Conservation (phyloP, 2,888 invertebrate species). For the Leucoptera coffeella region DNA sequence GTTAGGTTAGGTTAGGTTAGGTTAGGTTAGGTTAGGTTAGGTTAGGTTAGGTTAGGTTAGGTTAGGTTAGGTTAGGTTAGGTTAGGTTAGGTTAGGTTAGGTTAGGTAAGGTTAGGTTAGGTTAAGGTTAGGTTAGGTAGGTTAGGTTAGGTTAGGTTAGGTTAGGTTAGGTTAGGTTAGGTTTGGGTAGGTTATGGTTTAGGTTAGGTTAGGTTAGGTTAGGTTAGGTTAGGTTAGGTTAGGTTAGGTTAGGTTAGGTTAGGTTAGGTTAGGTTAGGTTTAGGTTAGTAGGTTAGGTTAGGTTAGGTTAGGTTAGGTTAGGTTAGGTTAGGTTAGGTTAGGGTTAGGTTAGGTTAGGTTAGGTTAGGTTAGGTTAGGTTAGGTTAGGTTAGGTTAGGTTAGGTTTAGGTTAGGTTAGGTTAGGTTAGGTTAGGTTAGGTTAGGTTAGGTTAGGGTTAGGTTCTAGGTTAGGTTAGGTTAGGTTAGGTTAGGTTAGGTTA, state of each 20-base stretch:
- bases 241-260: conserved; percentile 7
- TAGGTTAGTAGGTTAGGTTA: conserved; percentile 9
- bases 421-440: conserved; percentile 9
- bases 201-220: conserved; percentile 7
- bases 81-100: conserved; percentile 3
- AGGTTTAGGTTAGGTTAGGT: conserved; percentile 9
- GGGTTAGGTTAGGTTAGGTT: conserved; percentile 4
- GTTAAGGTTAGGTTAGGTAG: conserved; percentile 2
- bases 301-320: conserved; percentile 9
- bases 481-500: no score
- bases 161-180: conserved; percentile 6
- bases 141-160: conserved; percentile 2
- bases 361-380: conserved; percentile 7
- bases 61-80: conserved; percentile 3
- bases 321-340: conserved; percentile 8
- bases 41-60: conserved; percentile 2
- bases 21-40: neutral
- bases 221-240: conserved; percentile 6
- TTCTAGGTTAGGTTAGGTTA: conserved; percentile 7
- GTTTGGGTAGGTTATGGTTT: conserved; percentile 5
- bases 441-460: conserved; percentile 5
- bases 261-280: conserved; percentile 9
- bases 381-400: conserved; percentile 9
- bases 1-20: neutral
- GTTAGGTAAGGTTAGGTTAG: conserved; percentile 1